phyloP scores from a whole-genome alignment of 2,888 invertebrate species.

The Ichneumoninae sp. region DNA sequence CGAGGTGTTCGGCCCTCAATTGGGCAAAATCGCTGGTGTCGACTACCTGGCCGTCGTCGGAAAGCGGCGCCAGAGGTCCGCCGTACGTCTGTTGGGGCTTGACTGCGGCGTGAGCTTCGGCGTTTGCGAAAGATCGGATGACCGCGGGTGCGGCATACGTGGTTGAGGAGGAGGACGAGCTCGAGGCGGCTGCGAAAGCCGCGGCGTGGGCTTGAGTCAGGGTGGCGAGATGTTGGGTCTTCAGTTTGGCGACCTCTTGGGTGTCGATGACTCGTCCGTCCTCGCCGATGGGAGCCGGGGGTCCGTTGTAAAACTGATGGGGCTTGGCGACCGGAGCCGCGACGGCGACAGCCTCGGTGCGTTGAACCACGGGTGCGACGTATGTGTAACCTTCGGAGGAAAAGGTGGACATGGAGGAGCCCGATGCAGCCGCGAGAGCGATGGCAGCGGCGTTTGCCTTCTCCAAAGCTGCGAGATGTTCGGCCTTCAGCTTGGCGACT shows the following conservation, averaged over 20 bases:
- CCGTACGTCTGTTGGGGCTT: not conserved
- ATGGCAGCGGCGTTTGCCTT: not conserved
- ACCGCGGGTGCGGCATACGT: not conserved
- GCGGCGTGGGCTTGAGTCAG: constrained; percentile 4
- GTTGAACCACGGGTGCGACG: not conserved
- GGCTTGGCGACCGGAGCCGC: not conserved
- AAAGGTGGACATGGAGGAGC: not conserved
- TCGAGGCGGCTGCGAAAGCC: not conserved
- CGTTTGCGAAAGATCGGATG: not conserved
- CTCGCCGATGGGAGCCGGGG: not conserved
- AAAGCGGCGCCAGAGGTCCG: not conserved
- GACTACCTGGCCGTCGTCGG: not conserved
- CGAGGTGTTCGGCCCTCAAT: constrained; percentile 24
- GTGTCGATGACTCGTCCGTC: not conserved
- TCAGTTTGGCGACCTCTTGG: constrained; percentile 2
- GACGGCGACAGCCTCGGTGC: not conserved
- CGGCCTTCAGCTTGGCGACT: not conserved
- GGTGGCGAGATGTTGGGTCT: not conserved
- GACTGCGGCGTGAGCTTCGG: not conserved
- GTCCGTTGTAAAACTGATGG: not conserved
- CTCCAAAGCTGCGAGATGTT: constrained; percentile 68
- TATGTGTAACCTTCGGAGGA: not conserved
- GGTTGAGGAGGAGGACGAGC: not conserved
- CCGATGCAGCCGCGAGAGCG: not conserved
- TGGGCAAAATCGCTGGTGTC: not conserved